Base-by-base conservation (phyloP, 2,888 invertebrate genomes). In the Octodonta nipae region DNA sequence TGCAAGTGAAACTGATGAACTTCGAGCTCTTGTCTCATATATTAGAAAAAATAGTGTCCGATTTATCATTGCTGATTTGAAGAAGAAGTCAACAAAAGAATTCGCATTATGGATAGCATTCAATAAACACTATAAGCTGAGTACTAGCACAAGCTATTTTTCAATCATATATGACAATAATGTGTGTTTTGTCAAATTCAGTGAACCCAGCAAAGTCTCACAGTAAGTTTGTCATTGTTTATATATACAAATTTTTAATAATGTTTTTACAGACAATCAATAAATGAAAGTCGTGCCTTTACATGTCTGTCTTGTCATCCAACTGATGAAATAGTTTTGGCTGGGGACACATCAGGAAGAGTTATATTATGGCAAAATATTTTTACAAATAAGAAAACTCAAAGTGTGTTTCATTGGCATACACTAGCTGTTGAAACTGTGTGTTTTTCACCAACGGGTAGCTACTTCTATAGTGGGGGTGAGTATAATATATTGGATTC, bases 331-430 rank as follows among this genome's bases (percentile, higher is more conserved):
- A 61, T 70, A 45, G 61, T 82, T 6, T 75, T 80, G 2, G 76
- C 76, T 1, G 84, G 83, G 6, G 77, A 80, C 58, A 63, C 61
- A 20, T 59, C 61, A 22, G 85, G 85, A 1, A 63, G 72, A 34
- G 67, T 82, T 11, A 48, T 72, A 11, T 50, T 80, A 7, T 82
- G 79, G 77, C 70, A 64, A 30, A 58, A 64, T 34, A 56, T 73
- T 28, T 59, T 52, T 32, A 28, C 31, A 8, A 39, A 43, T 26
- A 36, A 43, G 27, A 50, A 52, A 24, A 40, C 50, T 6, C 62
- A 68, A 49, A 61, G 70, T 1, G 55, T 70, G 2, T 73, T 70
- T 48, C 84, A 85, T 54, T 86, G 86, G 86, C 86, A 86, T 59
- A 72, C 75, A 3, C 64, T 81, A 28, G 69, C 75, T 16, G 75